Evolutionary conservation across 2,113 vertebrate species (phyloP).

Genomic region (Chauna torquata): DNA sequence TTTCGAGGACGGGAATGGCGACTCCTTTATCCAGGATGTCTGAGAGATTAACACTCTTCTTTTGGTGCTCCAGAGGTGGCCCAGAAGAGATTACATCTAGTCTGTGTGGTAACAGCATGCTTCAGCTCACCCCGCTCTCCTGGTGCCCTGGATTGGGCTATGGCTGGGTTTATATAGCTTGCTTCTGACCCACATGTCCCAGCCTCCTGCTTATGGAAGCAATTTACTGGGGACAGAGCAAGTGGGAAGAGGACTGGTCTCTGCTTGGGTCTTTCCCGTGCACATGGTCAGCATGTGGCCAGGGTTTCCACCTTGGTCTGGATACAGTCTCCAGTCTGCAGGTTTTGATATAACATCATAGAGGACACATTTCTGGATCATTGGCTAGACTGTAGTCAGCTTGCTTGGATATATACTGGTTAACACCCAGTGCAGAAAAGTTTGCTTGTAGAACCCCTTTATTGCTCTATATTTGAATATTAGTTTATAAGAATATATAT

Average conservation of each 20-base stretch:
- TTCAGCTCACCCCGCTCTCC: background rate
- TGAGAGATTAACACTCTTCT: background rate
- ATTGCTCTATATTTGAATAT: background rate
- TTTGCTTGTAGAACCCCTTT: background rate
- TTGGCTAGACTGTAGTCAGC: background rate
- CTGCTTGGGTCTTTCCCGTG: background rate
- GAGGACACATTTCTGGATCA: background rate
- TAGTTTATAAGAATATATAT: background rate
- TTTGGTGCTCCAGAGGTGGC: background rate
- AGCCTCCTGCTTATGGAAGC: background rate
- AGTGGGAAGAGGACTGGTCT: background rate
- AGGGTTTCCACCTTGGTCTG: background rate
- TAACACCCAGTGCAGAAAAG: background rate
- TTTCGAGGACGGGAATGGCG: background rate
- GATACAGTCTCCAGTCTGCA: background rate
- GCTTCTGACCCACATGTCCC: background rate
- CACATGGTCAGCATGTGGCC: background rate
- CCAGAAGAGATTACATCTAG: background rate
- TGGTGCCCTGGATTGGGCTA: background rate
- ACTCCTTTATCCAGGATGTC: background rate
- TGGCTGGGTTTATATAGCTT: background rate
- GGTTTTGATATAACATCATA: background rate
- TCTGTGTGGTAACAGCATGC: background rate
- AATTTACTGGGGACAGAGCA: fast-evolving
- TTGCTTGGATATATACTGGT: background rate